phyloP scores from a whole-genome alignment of 2,113 vertebrate species.

The Alethe diademata region DNA sequence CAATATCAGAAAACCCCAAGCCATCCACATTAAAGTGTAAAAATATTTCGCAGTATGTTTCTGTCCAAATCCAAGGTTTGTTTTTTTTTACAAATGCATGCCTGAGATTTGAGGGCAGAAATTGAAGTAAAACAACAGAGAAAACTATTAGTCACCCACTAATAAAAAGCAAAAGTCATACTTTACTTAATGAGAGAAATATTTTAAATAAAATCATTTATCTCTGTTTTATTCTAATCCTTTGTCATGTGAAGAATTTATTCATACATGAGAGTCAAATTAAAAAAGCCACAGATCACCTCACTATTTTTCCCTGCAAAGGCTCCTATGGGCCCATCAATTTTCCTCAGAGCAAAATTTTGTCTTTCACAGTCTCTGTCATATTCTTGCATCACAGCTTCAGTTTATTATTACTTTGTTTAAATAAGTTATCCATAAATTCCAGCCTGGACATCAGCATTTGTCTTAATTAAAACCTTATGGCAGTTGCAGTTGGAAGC shows the following conservation, averaged over 20 bases:
- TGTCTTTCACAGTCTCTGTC: neutral
- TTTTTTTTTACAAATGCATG: neutral
- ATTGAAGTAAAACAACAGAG: neutral
- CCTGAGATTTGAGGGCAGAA: neutral
- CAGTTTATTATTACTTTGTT: constrained; percentile 22
- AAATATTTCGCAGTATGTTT: neutral
- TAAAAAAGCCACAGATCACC: neutral
- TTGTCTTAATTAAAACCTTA: constrained; percentile 58
- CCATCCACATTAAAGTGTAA: neutral
- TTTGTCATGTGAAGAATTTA: neutral
- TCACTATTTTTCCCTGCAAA: neutral
- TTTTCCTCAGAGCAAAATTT: neutral
- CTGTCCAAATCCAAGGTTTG: neutral
- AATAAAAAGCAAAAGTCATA: neutral
- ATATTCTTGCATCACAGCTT: neutral
- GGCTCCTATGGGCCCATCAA: neutral
- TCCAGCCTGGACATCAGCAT: constrained; percentile 5
- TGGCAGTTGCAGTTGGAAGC: constrained; percentile 38
- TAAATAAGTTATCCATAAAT: constrained; percentile 39
- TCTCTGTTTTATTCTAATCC: neutral
- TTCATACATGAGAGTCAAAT: neutral
- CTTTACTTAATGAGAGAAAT: neutral
- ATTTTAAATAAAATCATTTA: neutral
- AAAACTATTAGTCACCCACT: neutral
- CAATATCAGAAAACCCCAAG: neutral